Conservation (phyloP, 2,888 invertebrate species). For the Tetropium fuscum region DNA sequence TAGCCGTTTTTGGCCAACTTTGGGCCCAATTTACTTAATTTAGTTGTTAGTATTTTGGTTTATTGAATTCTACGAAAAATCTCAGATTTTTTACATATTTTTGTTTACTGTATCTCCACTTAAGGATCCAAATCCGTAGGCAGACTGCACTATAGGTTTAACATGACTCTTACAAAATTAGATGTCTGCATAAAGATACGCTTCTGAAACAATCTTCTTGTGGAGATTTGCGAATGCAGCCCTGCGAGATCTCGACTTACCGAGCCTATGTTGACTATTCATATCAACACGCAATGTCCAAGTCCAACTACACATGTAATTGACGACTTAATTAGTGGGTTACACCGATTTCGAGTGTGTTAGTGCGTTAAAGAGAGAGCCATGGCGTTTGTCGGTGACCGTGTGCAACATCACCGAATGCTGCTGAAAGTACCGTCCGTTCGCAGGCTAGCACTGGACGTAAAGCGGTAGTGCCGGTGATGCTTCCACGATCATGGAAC, state of each 20-base stretch:
- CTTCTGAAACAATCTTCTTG: not conserved
- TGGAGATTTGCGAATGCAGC: not conserved
- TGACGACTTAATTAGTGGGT: conserved; percentile 23
- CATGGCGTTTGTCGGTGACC: conserved; percentile 38
- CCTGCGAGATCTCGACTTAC: not conserved
- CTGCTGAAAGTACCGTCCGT: conserved; percentile 12
- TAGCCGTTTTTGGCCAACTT: too few relatives aligned
- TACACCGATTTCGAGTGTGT: conserved; percentile 17
- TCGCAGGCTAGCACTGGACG: conserved; percentile 21
- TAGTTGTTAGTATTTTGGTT: too few relatives aligned
- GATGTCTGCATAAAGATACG: not conserved
- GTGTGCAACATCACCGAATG: conserved; percentile 26
- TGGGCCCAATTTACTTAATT: too few relatives aligned
- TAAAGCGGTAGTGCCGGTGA: conserved; percentile 54
- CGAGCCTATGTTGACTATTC: conserved; percentile 29
- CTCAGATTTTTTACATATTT: too few relatives aligned
- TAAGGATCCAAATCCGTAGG: too few relatives aligned
- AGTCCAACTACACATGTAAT: conserved; percentile 17
- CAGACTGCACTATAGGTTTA: too few relatives aligned
- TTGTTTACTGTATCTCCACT: too few relatives aligned
- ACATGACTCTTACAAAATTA: too few relatives aligned
- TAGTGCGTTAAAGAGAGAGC: conserved; percentile 28
- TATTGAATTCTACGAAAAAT: too few relatives aligned
- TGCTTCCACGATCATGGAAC: conserved; percentile 55
- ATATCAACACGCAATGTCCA: conserved; percentile 19